Conservation (phyloP, 2,888 invertebrate genomes). For the Isoperla grammatica region DNA sequence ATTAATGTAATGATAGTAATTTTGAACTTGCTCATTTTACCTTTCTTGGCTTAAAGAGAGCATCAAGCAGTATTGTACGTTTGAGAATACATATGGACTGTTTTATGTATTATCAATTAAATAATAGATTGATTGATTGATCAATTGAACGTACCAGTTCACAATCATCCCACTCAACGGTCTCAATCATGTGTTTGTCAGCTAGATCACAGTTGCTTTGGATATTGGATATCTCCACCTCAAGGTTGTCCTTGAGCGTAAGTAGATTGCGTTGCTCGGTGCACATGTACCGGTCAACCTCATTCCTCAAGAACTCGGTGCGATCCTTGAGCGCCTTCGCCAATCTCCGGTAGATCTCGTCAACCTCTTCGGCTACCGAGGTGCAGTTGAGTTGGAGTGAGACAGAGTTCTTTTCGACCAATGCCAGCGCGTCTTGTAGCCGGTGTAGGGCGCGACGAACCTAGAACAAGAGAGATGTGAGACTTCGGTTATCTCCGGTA, state of each 20-base stretch:
- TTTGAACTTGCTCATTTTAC: too few species aligned
- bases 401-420: constrained; percentile 83
- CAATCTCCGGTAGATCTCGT: constrained; percentile 83
- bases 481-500: constrained; percentile 49
- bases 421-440: constrained; percentile 74
- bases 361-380: constrained; percentile 88
- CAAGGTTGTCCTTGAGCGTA: constrained; percentile 86
- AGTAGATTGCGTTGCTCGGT: constrained; percentile 82
- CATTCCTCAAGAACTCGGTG: constrained; percentile 77
- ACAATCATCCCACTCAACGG: constrained; percentile 87
- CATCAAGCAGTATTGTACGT: too few species aligned
- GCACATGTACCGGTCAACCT: constrained; percentile 87
- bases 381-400: constrained; percentile 85
- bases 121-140: too few species aligned
- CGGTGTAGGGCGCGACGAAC: constrained; percentile 83
- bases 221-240: constrained; percentile 91
- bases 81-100: too few species aligned
- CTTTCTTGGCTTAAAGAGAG: too few species aligned
- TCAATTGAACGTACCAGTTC: constrained; percentile 61
- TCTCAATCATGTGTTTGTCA: constrained; percentile 88
- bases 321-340: constrained; percentile 86
- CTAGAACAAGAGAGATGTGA: constrained; percentile 35
- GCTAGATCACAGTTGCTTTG: constrained; percentile 94
- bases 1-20: too few species aligned
- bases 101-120: too few species aligned